Evolutionary conservation across 2,113 vertebrate genomes (phyloP).

Genomic region (Thomomys bottae): DNA sequence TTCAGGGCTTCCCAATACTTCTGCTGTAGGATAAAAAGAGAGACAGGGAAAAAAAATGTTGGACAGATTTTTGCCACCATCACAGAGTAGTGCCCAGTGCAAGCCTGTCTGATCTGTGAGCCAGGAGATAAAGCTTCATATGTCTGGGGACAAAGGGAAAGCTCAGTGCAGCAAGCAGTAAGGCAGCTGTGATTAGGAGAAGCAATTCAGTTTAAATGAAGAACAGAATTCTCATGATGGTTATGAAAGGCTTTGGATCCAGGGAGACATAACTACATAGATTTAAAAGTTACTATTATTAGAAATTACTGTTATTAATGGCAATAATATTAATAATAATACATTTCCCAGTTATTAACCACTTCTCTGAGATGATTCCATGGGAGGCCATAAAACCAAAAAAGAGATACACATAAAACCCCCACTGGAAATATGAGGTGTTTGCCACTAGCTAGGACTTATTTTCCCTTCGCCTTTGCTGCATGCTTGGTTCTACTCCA

Average conservation of each 20-base stretch:
- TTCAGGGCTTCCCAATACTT: slow-evolving; percentile 74
- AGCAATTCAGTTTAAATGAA: slow-evolving; percentile 7
- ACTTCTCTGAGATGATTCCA: slow-evolving; percentile 52
- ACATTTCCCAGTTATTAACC: slow-evolving; percentile 43
- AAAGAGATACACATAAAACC: slow-evolving; percentile 55
- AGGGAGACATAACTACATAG: slow-evolving; percentile 26
- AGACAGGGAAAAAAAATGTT: slow-evolving; percentile 15
- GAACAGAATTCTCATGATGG: slow-evolving; percentile 24
- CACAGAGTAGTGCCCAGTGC: background rate
- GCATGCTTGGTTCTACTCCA: background rate
- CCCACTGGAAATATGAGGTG: background rate
- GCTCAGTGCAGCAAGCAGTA: background rate
- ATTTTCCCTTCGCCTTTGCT: slow-evolving; percentile 46
- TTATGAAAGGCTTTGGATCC: background rate
- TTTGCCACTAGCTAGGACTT: slow-evolving; percentile 45
- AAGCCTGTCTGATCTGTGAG: background rate
- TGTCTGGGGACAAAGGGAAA: background rate
- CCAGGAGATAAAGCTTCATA: background rate
- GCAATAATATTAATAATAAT: slow-evolving; percentile 24
- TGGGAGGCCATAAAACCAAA: slow-evolving; percentile 50
- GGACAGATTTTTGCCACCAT: background rate
- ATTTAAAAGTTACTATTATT: slow-evolving; percentile 61
- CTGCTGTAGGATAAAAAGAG: slow-evolving; percentile 62
- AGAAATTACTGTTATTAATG: slow-evolving; percentile 48
- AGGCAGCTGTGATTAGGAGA: background rate